Base-by-base conservation (phyloP, 2,888 invertebrate genomes). In the Lapara coniferarum region DNA sequence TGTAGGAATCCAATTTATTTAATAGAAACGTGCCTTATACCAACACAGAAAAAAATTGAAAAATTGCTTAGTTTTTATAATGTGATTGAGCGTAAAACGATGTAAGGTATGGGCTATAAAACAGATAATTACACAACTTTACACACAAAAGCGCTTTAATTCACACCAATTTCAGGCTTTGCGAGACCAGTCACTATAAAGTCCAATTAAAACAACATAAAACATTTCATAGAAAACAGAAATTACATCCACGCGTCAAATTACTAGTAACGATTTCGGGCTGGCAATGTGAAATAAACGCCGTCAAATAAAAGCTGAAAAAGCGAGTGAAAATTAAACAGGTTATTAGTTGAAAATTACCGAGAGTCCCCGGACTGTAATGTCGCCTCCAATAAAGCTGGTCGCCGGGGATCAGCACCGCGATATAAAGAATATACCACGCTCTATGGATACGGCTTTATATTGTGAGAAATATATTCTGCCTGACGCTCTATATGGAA, bases 311-410 rank as follows among this genome's bases (percentile, higher is more conserved):
- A 80, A 80, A 77, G 79, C 79, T 77, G 81, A 84, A 85, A 83
- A 84, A 83, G 81, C 81, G 63, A 82, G 79, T 84, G 85, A 83
- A 85, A 91, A 90, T 89, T 87, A 88, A 88, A 87, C 87, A 86
- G 87, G 89, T 91, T 92, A 92, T 92, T 92, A 91, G 91, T 90
- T 88, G 89, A 92, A 91, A 92, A 92, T 92, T 91, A 92, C 91
- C 88, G 83, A 83, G 81, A 81, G 82, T 80, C 78, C 81, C 83
- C 81, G 80, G 83, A 78, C 85, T 79, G 85, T 88, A 85, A 88
- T 91, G 91, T 91, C 90, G 81, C 86, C 84, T 77, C 86, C 83
- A 86, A 86, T 89, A 88, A 89, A 87, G 85, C 81, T 80, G 76
- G 74, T 74, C 72, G 73, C 73, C 66, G 71, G 73, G 71, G 71